These are phyloP conservation scores for Aphelenchoides besseyi DNA, from an alignment of 1,140 invertebrate genomes.

Conservation along the genomic window DNA sequence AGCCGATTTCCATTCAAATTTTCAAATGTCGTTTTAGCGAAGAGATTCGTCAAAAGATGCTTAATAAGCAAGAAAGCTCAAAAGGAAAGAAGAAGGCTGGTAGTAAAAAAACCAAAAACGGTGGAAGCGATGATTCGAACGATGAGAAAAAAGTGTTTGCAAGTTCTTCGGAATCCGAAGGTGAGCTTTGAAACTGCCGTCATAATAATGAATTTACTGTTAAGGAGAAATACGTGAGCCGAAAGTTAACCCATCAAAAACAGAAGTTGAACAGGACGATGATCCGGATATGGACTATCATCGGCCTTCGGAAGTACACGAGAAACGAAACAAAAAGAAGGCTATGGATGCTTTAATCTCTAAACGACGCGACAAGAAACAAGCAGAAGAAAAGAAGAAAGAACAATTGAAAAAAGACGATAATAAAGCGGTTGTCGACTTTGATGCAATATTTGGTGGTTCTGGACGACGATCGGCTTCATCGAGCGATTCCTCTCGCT, in stretches of 20 bases:
- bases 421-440: constrained; percentile 37
- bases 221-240: neutral
- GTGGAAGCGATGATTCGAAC: constrained; percentile 18
- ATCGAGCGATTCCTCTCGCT: constrained; percentile 33
- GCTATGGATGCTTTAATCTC: constrained; percentile 50
- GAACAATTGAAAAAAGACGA: constrained; percentile 36
- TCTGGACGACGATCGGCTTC: constrained; percentile 29
- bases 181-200: constrained; percentile 11
- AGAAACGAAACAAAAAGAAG: constrained; percentile 54
- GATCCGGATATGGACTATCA: constrained; percentile 50
- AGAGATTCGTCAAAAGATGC: constrained; percentile 7
- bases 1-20: neutral
- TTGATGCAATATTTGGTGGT: constrained; percentile 54
- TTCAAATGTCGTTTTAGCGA: constrained; percentile 21
- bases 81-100: constrained; percentile 19
- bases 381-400: constrained; percentile 55
- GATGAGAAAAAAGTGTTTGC: neutral
- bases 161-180: constrained; percentile 26
- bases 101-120: neutral
- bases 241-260: neutral
- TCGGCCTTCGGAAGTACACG: constrained; percentile 49
- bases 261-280: constrained; percentile 25
- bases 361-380: constrained; percentile 55
- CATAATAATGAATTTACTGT: constrained; percentile 17
- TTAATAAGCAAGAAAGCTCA: constrained; percentile 6